phyloP scores from a whole-genome alignment of 2,113 vertebrate genomes.

The Meleagris gallopavo region DNA sequence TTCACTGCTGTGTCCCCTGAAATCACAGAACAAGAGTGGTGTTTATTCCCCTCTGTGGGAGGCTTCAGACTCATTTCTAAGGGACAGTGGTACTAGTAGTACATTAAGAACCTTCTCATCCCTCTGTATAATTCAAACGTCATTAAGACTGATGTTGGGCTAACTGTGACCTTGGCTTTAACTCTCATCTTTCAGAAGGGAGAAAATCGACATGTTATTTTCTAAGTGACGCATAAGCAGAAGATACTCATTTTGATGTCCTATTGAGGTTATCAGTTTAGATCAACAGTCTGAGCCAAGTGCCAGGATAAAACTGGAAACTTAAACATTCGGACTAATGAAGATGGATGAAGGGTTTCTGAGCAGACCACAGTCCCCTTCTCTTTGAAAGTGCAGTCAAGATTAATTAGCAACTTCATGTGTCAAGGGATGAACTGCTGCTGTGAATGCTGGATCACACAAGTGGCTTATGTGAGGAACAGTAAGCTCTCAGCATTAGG shows the following conservation, averaged over 20 bases:
- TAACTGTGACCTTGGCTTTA: not conserved
- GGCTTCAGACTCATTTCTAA: not conserved
- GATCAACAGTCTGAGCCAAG: not conserved
- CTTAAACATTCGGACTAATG: not conserved
- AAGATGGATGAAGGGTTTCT: not conserved
- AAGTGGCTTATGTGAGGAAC: not conserved
- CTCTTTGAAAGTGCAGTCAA: not conserved
- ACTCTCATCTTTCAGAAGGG: not conserved
- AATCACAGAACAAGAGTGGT: not conserved
- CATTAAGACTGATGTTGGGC: not conserved
- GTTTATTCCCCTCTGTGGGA: not conserved
- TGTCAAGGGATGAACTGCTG: not conserved
- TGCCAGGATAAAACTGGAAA: not conserved
- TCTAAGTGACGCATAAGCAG: not conserved
- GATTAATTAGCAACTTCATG: not conserved
- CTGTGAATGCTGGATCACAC: not conserved
- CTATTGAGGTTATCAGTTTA: not conserved
- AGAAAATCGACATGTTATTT: not conserved
- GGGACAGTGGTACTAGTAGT: not conserved
- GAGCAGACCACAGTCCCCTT: not conserved
- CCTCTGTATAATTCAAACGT: not conserved
- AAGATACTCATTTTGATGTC: not conserved
- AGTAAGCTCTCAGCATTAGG: not conserved
- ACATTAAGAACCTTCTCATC: not conserved
- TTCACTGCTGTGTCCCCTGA: not conserved